Evolutionary conservation across 1,140 invertebrate species (phyloP), one percentile per base, ranked within the genome.

Genomic region (Maconellicoccus hirsutus): DNA sequence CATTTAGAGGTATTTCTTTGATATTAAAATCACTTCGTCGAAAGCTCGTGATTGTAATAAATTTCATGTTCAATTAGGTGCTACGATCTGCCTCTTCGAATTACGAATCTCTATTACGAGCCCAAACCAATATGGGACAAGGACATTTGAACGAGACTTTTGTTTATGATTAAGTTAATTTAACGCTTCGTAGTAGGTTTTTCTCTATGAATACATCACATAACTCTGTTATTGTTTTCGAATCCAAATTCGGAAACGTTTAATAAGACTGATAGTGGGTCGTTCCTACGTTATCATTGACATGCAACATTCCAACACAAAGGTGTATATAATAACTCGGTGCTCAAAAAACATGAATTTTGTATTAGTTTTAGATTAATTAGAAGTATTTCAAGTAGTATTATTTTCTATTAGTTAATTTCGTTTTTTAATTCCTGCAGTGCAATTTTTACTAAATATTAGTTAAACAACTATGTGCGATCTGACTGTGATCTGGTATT

Each of bases 1-100:
- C 86, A 89, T 79, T 78, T 89, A 61, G 77, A 83, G 74, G 85
- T 86, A 77, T 74, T 38, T 7, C 33, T 38, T 38, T 6, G 6
- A 38, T 38, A 7, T 38, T 38, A 38, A 38, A 38, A 7, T 6
- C 14, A 38, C 33, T n/a, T n/a, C n/a, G n/a, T n/a, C n/a, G n/a
- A n/a, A n/a, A n/a, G n/a, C n/a, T n/a, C n/a, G n/a, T n/a, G 33
- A 38, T 38, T 38, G 6, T 14, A 14, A 38, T 38, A 38, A 38
- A 2, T 52, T 16, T 2, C 42, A 8, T 16, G 6, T 52, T 52
- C n/a, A 8, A 8, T 3, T 22, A 66, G 61, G 61, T 66, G 10
- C 16, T 66, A 12, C 8, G 61, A 26, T 12, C 61, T 25, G 61
- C 61, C 1, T 66, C 61, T 10, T 23, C 61, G 25, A 66, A 16